A percentile compares a stretch with the other conserved stretches of the same genome.
phyloP scores from a whole-genome alignment of 2,113 vertebrate genomes.

The Oenanthe melanoleuca region DNA sequence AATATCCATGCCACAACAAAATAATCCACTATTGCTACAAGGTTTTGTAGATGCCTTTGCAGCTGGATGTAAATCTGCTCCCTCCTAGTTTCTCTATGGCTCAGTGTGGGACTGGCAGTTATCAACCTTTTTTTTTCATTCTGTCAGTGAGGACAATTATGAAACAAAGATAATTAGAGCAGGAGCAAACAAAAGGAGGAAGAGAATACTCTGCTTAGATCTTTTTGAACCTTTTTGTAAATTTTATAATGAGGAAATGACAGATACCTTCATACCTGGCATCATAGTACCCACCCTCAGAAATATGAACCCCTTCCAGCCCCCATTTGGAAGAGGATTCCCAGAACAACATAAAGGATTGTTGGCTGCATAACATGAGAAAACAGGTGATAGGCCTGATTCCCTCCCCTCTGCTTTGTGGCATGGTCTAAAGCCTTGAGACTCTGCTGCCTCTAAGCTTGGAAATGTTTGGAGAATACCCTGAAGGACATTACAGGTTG shows the following conservation, averaged over 20 bases:
- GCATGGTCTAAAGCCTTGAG: not conserved
- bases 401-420: constrained; percentile 27
- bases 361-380: constrained; percentile 73
- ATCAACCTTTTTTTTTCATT: constrained; percentile 37
- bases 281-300: constrained; percentile 64
- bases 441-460: not conserved
- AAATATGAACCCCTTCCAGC: constrained; percentile 83
- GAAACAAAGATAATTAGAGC: constrained; percentile 73
- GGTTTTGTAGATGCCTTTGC: not conserved
- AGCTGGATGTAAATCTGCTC: not conserved
- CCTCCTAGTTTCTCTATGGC: not conserved
- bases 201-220: constrained; percentile 84
- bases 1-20: not conserved
- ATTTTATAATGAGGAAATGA: constrained; percentile 90
- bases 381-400: constrained; percentile 76
- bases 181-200: constrained; percentile 76
- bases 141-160: constrained; percentile 67
- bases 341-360: constrained; percentile 86
- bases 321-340: constrained; percentile 79
- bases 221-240: constrained; percentile 85
- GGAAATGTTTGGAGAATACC: not conserved
- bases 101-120: not conserved
- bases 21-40: not conserved
- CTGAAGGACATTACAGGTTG: not conserved
- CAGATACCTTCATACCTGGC: constrained; percentile 82